A percentile compares a stretch with the other conserved stretches of the same genome.
phyloP scores from a whole-genome alignment of 1,140 invertebrate genomes.

The Leptinotarsa lineolata region DNA sequence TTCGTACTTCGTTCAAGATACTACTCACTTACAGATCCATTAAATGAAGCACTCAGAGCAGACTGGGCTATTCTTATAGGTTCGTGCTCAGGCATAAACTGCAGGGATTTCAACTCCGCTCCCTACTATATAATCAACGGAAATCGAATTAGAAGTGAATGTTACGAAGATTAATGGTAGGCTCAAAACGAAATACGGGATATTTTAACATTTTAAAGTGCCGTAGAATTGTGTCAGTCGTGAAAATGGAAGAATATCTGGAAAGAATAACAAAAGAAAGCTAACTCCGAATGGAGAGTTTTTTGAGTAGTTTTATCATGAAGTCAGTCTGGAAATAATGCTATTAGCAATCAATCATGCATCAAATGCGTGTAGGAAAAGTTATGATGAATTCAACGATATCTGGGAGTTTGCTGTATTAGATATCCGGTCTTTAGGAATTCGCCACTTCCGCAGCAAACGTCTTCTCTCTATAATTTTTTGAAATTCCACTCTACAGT shows the following conservation, averaged over 20 bases:
- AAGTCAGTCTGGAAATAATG: too few species aligned
- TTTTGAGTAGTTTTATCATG: too few species aligned
- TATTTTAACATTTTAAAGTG: not conserved
- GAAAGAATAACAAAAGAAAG: not conserved
- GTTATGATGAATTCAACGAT: too few species aligned
- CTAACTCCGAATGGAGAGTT: too few species aligned
- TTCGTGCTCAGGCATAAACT: conserved; percentile 19
- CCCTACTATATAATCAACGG: conserved; percentile 16
- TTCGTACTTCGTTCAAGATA: not conserved
- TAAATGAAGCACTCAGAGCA: conserved; percentile 18
- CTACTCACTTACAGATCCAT: not conserved
- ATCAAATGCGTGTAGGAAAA: too few species aligned
- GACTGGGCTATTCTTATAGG: not conserved
- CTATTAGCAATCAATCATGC: too few species aligned
- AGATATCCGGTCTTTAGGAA: too few species aligned
- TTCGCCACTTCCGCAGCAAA: too few species aligned
- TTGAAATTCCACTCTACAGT: too few species aligned
- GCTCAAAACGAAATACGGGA: conserved; percentile 1
- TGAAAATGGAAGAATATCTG: not conserved
- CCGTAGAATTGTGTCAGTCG: not conserved
- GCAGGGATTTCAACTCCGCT: conserved; percentile 7
- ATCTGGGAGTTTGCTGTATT: too few species aligned
- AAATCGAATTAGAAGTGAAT: conserved; percentile 21
- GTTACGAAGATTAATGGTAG: conserved; percentile 15
- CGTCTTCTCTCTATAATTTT: too few species aligned